phyloP scores from a whole-genome alignment of 2,113 vertebrate species.

The Hemichromis elongatus region DNA sequence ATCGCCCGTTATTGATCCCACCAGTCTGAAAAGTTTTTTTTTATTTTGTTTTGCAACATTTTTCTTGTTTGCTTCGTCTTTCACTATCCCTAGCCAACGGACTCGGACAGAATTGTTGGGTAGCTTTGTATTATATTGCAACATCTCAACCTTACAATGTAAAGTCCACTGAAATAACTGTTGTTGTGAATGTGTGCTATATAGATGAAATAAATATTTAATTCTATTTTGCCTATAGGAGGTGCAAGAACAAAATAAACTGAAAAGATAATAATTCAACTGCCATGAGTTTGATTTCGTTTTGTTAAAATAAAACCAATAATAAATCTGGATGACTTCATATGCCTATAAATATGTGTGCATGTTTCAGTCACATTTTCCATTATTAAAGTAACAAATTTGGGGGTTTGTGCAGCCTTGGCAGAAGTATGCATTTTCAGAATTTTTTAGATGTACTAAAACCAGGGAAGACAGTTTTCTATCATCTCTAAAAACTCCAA shows the following conservation, averaged over 20 bases:
- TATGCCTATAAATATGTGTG: neutral
- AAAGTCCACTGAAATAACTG: neutral
- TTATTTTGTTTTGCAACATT: neutral
- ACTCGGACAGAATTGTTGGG: neutral
- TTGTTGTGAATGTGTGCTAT: neutral
- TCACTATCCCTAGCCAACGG: neutral
- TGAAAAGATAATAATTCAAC: neutral
- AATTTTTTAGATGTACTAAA: constrained; percentile 9
- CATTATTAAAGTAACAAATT: neutral
- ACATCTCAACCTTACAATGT: neutral
- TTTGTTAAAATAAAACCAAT: neutral
- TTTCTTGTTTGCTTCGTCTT: neutral
- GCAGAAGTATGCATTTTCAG: neutral
- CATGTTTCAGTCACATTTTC: neutral
- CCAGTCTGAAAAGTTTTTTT: neutral
- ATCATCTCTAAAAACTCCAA: constrained; percentile 12
- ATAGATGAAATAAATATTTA: neutral
- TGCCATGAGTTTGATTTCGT: neutral
- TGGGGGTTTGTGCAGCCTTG: neutral
- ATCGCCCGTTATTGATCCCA: neutral
- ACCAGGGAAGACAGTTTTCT: neutral
- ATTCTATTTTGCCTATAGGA: neutral
- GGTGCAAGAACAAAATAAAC: neutral
- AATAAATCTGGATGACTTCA: neutral
- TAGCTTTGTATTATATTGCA: neutral